phyloP scores from a whole-genome alignment of 2,113 vertebrate species.

The Raphicerus campestris region DNA sequence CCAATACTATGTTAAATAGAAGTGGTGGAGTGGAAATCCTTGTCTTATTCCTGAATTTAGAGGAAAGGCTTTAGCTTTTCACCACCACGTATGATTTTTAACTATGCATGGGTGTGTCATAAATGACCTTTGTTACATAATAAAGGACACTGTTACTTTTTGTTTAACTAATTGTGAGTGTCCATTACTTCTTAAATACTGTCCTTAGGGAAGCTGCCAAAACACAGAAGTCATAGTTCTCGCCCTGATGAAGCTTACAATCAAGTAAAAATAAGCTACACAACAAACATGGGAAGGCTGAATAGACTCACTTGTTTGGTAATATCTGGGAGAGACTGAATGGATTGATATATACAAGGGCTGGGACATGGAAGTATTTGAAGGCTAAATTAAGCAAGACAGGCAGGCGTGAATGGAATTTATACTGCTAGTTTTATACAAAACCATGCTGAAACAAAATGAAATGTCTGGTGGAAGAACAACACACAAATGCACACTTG shows the following conservation, averaged over 20 bases:
- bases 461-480: background rate
- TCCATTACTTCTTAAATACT: background rate
- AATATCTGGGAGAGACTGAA: background rate
- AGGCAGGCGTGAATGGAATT: background rate
- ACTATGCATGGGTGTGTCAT: background rate
- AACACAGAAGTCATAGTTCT: background rate
- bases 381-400: background rate
- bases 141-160: background rate
- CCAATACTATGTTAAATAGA: background rate
- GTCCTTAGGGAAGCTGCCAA: background rate
- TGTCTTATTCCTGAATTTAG: background rate
- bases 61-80: background rate
- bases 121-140: background rate
- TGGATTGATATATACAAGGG: background rate
- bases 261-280: conserved; percentile 3
- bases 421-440: background rate
- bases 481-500: background rate
- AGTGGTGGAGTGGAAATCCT: background rate
- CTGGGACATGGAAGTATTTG: background rate
- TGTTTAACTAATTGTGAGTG: background rate
- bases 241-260: background rate
- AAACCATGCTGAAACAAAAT: background rate
- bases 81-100: background rate
- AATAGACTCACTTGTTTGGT: background rate
- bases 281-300: background rate